A percentile compares a stretch with the other conserved stretches of the same genome.
phyloP scores from a whole-genome alignment of 2,113 vertebrate species.

The Festucalex cinctus region DNA sequence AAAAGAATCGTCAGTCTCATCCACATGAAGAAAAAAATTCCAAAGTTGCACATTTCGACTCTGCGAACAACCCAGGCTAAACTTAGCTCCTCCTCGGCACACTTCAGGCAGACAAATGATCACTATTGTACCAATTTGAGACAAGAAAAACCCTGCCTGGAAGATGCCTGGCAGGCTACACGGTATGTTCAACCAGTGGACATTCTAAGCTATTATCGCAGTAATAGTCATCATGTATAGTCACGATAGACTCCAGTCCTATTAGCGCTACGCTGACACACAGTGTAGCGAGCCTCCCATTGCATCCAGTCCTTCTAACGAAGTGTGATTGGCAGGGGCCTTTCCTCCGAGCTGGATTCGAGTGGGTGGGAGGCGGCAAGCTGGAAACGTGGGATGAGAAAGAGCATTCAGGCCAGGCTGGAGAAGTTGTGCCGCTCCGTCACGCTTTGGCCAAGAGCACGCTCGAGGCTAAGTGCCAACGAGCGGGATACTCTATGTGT shows the following conservation, averaged over 20 bases:
- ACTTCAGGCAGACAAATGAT: too few relatives aligned
- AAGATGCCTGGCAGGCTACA: not conserved
- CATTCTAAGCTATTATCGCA: not conserved
- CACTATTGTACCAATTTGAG: too few relatives aligned
- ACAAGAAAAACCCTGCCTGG: not conserved
- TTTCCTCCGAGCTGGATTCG: not conserved
- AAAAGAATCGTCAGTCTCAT: too few relatives aligned
- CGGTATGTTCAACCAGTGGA: not conserved
- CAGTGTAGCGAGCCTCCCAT: not conserved
- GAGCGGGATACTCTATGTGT: not conserved
- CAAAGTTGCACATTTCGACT: too few relatives aligned
- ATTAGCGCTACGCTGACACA: not conserved
- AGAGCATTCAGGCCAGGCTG: not conserved
- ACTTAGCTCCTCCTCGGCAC: too few relatives aligned
- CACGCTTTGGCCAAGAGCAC: not conserved
- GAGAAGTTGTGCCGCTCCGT: not conserved
- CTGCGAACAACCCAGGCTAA: too few relatives aligned
- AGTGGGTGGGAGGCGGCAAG: not conserved
- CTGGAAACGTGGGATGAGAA: not conserved
- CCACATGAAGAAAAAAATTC: too few relatives aligned
- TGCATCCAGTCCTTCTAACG: not conserved
- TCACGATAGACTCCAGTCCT: not conserved
- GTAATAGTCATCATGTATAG: not conserved
- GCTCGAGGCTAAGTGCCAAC: not conserved
- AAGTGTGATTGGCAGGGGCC: not conserved